A percentile compares a stretch with the other conserved stretches of the same genome.
phyloP scores from a whole-genome alignment of 2,888 invertebrate genomes.

The Aromia moschata region DNA sequence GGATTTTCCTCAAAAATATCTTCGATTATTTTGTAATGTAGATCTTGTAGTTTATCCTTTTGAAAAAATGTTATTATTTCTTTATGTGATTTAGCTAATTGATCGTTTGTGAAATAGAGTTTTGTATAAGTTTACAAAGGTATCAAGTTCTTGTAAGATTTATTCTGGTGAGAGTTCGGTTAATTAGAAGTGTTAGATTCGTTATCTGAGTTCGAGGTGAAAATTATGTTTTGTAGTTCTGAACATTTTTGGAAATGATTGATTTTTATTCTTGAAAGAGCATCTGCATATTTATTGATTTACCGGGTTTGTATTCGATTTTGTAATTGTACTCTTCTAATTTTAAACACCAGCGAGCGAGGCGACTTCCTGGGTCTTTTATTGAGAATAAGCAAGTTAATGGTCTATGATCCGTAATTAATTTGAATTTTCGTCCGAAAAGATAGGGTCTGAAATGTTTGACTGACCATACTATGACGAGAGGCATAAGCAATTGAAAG shows the following conservation, averaged over 20 bases:
- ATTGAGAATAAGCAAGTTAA: conserved; percentile 26
- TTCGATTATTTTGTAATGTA: too few relatives aligned
- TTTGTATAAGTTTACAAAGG: too few relatives aligned
- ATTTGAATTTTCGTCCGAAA: conserved; percentile 15
- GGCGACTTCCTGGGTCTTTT: conserved; percentile 28
- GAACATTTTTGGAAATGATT: too few relatives aligned
- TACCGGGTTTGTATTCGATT: conserved; percentile 44
- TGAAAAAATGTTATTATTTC: too few relatives aligned
- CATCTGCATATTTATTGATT: conserved; percentile 47
- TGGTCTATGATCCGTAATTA: conserved; percentile 31
- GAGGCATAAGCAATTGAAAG: conserved; percentile 35
- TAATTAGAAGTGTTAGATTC: conserved; percentile 3
- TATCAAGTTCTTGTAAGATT: conserved; percentile 1
- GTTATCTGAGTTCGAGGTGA: too few relatives aligned
- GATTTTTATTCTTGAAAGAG: conserved; percentile 36
- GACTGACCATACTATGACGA: conserved; percentile 25
- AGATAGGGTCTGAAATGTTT: conserved; percentile 20
- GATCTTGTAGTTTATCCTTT: too few relatives aligned
- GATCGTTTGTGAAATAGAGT: too few relatives aligned
- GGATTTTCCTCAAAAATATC: too few relatives aligned
- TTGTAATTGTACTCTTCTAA: conserved; percentile 47
- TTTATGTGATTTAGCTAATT: too few relatives aligned
- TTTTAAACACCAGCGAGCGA: conserved; percentile 48
- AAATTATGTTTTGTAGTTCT: too few relatives aligned
- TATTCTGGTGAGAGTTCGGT: conserved; percentile 33